Percentiles rank a stretch among this genome's conserved stretches.
These are phyloP conservation scores for Choloepus didactylus DNA, from an alignment of 2,797 vertebrate species.

Conservation along the genomic window DNA sequence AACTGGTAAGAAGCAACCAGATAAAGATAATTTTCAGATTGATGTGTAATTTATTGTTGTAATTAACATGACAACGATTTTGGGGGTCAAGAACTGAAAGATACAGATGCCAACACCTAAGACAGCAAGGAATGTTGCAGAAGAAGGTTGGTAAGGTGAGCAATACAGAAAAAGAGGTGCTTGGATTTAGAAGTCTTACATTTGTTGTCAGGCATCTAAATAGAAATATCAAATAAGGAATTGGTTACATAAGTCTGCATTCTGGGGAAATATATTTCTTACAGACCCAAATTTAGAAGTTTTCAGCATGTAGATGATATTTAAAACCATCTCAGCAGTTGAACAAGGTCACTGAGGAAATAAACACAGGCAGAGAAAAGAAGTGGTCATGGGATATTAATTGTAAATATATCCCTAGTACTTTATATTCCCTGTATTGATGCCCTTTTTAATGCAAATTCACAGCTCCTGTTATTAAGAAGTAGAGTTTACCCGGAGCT, in stretches of 20 bases:
- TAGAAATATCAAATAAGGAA: background rate
- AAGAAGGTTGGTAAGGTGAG: background rate
- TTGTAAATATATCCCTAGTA: background rate
- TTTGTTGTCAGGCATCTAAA: background rate
- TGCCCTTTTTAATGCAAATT: background rate
- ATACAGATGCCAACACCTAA: background rate
- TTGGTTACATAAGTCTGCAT: background rate
- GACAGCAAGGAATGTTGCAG: background rate
- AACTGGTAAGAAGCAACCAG: background rate
- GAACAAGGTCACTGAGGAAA: background rate
- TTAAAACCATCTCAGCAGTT: background rate
- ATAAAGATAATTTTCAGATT: background rate
- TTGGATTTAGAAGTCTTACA: background rate
- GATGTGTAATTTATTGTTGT: background rate
- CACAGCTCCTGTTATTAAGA: background rate
- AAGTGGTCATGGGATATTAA: background rate
- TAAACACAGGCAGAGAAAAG: background rate
- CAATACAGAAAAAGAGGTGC: background rate
- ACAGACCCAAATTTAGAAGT: background rate
- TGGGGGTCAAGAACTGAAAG: background rate
- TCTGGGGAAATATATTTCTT: background rate
- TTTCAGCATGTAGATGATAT: background rate
- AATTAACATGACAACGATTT: background rate
- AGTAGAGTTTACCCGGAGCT: background rate
- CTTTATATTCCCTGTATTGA: background rate